Conservation (phyloP, 2,113 vertebrate genomes). For the Indicator maculatus region DNA sequence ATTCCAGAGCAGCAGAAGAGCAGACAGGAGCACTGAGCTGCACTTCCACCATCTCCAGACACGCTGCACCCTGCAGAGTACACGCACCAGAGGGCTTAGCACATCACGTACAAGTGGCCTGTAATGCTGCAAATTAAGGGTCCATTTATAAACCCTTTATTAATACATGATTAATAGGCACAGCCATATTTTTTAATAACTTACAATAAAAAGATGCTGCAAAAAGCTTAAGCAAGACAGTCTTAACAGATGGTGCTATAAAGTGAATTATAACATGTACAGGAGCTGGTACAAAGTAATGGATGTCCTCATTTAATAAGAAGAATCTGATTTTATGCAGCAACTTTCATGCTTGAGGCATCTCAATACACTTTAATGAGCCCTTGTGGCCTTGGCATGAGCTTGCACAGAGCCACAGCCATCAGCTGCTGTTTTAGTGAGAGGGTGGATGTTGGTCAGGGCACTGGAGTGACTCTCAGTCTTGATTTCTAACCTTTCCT, state of each 20-base stretch:
- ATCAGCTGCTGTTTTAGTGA: not conserved
- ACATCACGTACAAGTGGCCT: not conserved
- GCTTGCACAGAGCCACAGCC: not conserved
- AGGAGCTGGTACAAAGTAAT: conserved; percentile 27
- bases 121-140: not conserved
- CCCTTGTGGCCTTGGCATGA: conserved; percentile 15
- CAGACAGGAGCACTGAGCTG: not conserved
- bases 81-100: not conserved
- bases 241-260: conserved; percentile 68
- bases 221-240: conserved; percentile 53
- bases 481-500: conserved; percentile 44
- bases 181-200: conserved; percentile 64
- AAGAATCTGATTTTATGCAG: conserved; percentile 46
- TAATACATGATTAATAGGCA: conserved; percentile 72
- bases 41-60: not conserved
- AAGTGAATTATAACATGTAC: conserved; percentile 67
- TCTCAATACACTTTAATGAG: conserved; percentile 51
- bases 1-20: not conserved
- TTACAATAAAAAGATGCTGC: conserved; percentile 60
- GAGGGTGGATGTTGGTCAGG: conserved; percentile 22
- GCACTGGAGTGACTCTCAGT: not conserved
- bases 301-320: conserved; percentile 56
- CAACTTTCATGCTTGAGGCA: conserved; percentile 58
- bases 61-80: not conserved
- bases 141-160: conserved; percentile 54